Evolutionary conservation across 2,888 invertebrate genomes (phyloP).

Genomic region (Disparrhopalites patrizii): DNA sequence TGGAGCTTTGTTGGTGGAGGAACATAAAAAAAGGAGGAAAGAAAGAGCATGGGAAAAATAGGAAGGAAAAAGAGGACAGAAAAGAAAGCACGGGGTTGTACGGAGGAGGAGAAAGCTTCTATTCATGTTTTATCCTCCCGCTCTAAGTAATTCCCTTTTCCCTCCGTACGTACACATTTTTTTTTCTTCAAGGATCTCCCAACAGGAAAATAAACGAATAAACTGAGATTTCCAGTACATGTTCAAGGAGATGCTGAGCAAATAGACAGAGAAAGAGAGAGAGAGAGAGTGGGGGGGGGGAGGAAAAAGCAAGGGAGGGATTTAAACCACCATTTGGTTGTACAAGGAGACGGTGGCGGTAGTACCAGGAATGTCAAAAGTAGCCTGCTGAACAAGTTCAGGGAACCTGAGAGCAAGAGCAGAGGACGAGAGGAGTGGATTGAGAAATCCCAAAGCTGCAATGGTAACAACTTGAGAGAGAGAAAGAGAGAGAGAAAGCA

Average conservation of each 20-base stretch:
- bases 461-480: slow-evolving; percentile 5
- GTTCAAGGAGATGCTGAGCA: not conserved
- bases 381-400: slow-evolving; percentile 20
- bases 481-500: no score
- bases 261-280: not conserved
- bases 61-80: no score
- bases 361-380: no score
- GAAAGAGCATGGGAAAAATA: no score
- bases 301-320: no score
- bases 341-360: no score
- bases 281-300: slow-evolving; percentile 10
- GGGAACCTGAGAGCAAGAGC: not conserved
- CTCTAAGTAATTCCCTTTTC: no score
- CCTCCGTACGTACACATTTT: no score
- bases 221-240: not conserved
- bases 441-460: slow-evolving; percentile 18
- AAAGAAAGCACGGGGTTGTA: no score
- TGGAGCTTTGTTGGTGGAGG: not conserved
- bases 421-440: slow-evolving; percentile 8
- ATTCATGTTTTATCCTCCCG: slow-evolving; percentile 5
- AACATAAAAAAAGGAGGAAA: no score
- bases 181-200: no score
- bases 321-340: no score
- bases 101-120: not conserved
- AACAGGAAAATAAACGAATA: not conserved